phyloP scores from a whole-genome alignment of 2,113 vertebrate species.

The Nipponia nippon region DNA sequence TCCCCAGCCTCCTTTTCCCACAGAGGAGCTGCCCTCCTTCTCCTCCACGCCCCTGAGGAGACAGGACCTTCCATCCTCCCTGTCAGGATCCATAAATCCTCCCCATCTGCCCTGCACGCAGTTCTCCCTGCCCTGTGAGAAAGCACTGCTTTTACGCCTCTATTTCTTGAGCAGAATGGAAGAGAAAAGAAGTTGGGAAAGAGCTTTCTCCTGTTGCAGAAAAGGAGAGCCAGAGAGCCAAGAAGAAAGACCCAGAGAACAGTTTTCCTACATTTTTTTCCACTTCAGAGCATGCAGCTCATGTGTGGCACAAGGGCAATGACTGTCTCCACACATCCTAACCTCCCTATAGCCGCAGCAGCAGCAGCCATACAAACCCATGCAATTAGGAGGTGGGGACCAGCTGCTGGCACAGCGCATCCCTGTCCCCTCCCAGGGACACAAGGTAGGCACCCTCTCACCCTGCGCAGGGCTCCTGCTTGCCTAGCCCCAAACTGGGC shows the following conservation, averaged over 20 bases:
- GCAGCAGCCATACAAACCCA: not conserved
- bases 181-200: not conserved
- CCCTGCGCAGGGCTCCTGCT: not conserved
- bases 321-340: not conserved
- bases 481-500: not conserved
- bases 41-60: not conserved
- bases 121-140: not conserved
- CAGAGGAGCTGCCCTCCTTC: not conserved
- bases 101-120: not conserved
- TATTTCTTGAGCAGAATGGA: not conserved
- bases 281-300: not conserved
- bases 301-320: not conserved
- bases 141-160: not conserved
- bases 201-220: not conserved
- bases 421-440: not conserved
- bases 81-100: not conserved
- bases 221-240: not conserved
- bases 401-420: not conserved
- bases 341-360: not conserved
- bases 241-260: not conserved
- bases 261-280: not conserved
- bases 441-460: not conserved
- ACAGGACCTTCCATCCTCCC: not conserved
- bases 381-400: not conserved
- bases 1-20: not conserved